These are phyloP conservation scores for Hystrix brachyura DNA, from an alignment of 2,113 vertebrate species.

Conservation along the genomic window DNA sequence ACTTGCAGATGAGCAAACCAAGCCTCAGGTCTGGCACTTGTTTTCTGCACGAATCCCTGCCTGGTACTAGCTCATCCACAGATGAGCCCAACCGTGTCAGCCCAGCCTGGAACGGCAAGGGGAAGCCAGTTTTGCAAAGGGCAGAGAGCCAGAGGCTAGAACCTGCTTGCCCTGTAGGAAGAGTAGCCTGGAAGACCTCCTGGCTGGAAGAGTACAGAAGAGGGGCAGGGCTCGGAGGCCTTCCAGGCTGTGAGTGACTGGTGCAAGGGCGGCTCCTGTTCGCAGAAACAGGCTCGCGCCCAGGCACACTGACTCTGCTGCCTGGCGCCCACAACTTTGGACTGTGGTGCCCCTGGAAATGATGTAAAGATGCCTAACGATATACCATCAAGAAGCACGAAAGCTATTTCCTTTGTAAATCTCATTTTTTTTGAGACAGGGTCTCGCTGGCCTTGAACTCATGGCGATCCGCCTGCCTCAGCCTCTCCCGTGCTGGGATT, in stretches of 20 bases:
- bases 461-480: not conserved
- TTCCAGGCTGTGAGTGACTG: not conserved
- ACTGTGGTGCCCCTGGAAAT: not conserved
- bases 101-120: not conserved
- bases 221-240: not conserved
- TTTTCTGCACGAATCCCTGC: not conserved
- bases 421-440: not conserved
- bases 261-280: not conserved
- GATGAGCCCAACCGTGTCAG: not conserved
- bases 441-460: not conserved
- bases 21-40: not conserved
- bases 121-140: not conserved
- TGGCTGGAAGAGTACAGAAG: not conserved
- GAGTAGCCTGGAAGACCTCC: not conserved
- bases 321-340: not conserved
- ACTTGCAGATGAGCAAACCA: not conserved
- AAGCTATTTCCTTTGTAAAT: not conserved
- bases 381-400: not conserved
- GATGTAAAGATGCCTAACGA: not conserved
- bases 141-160: not conserved
- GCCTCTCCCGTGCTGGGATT: not conserved
- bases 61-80: not conserved
- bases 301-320: rapidly evolving
- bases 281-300: not conserved
- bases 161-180: not conserved